phyloP scores from a whole-genome alignment of 1,140 invertebrate genomes.

The Drosophila nannoptera region DNA sequence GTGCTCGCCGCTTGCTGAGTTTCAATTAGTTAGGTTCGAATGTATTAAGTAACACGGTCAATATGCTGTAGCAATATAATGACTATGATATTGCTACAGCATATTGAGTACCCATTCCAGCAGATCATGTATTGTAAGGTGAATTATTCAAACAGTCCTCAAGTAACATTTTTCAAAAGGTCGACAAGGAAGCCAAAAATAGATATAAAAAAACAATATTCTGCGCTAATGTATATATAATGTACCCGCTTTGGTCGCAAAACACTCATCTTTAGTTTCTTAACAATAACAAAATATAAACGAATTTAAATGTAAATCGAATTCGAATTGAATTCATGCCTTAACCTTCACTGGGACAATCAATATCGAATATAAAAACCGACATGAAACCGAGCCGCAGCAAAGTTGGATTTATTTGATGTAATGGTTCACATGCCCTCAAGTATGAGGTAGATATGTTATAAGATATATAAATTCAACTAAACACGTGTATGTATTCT shows the following conservation, averaged over 20 bases:
- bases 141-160: constrained; percentile 17
- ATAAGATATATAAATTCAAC: constrained; percentile 1
- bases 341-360: constrained; percentile 54
- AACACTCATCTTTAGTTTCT: constrained; percentile 42
- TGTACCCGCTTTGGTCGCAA: background rate
- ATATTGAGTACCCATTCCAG: background rate
- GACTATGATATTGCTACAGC: too few relatives aligned
- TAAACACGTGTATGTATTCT: background rate
- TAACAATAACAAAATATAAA: constrained; percentile 51
- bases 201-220: constrained; percentile 2
- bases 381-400: constrained; percentile 46
- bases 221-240: constrained; percentile 7
- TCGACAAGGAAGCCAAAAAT: constrained; percentile 15
- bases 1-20: constrained; percentile 26
- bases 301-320: constrained; percentile 70
- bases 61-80: too few relatives aligned
- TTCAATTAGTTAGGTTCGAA: background rate
- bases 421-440: constrained; percentile 22
- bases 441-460: constrained; percentile 7
- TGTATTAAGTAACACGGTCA: background rate
- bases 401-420: constrained; percentile 53
- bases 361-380: constrained; percentile 8
- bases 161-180: background rate
- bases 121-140: background rate
- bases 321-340: constrained; percentile 48